Percentiles rank a stretch among this genome's conserved stretches.
Conservation (phyloP, 2,113 vertebrate genomes). For the Pogonocichla stellata region DNA sequence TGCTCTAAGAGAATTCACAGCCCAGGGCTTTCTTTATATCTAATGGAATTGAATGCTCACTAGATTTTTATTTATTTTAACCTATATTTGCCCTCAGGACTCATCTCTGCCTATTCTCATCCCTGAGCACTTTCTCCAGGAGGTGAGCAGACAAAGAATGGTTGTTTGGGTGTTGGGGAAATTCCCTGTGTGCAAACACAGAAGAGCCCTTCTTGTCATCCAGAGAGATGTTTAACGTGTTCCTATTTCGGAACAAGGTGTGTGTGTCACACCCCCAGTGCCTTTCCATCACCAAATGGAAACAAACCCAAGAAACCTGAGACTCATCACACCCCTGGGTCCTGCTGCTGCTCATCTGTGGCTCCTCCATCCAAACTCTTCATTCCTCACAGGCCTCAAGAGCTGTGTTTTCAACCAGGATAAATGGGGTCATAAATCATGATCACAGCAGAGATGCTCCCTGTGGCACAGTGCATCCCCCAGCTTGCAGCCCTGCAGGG, state of each 20-base stretch:
- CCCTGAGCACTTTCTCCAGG: not conserved
- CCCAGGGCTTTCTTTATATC: not conserved
- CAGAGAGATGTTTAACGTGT: not conserved
- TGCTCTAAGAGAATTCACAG: not conserved
- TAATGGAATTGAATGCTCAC: not conserved
- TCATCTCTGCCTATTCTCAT: not conserved
- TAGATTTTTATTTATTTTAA: not conserved
- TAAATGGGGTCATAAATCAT: not conserved
- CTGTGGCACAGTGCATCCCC: fast-evolving
- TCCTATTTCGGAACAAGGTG: not conserved
- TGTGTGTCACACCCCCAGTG: fast-evolving
- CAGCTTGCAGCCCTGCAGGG: not conserved
- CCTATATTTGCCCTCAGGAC: not conserved
- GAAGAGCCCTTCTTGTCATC: not conserved
- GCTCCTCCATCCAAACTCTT: not conserved
- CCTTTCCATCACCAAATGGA: not conserved
- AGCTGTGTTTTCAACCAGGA: not conserved
- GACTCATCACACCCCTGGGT: not conserved
- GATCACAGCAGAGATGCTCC: not conserved
- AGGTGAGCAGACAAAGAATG: not conserved
- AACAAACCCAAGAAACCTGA: not conserved
- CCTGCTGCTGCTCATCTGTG: not conserved
- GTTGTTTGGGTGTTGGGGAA: not conserved
- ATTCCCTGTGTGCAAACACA: not conserved
- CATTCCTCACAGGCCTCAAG: not conserved